Base-by-base conservation (phyloP, 2,113 vertebrate genomes). In the Elanus axillaris region DNA sequence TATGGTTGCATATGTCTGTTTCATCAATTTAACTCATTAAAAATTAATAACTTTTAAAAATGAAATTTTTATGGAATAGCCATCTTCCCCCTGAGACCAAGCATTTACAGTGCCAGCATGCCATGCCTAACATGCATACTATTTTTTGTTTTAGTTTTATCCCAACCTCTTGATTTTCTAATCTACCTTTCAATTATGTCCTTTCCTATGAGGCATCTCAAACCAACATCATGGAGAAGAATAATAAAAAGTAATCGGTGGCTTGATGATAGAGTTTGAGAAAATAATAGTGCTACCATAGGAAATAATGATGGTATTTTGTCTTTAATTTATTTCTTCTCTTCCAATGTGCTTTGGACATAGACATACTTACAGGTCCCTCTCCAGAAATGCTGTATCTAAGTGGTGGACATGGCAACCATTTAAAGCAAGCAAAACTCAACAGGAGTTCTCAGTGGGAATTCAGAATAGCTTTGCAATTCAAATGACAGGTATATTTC, bases 401-500 rank as follows among this genome's bases (percentile, higher is more conserved):
- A 68, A 56, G 45, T 75, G 43, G 53, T 48, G 45, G 69, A 93
- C 64, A 55, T 56, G 56, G 29, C 38, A 92, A 91, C 19, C 12
- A 78, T 67, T 72, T 81, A 91, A 81, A 84, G 40, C 60, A 60
- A n/a, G 68, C 5, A 92, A 69, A 91, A 62, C 45, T 89, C 73
- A 85, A 75, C 26, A 78, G 58, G 76, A 87, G 3, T 14, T 82
- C 52, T 80, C 80, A 72, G 25, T 78, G 25, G 79, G 36, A 91
- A 89, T 85, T 89, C 73, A 87, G 48, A 85, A 85, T 34, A 84
- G 18, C 9, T 95, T 93, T 89, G 60, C 48, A 58, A 83, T 72
- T 94, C 40, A 90, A 87, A 93, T 84, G 58, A 72, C 53, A 89
- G 84, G 13, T 76, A 78, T 89, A 85, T 92, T 95, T 96, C 83